phyloP scores from a whole-genome alignment of 1,140 invertebrate species.

The Drosophila kikkawai region DNA sequence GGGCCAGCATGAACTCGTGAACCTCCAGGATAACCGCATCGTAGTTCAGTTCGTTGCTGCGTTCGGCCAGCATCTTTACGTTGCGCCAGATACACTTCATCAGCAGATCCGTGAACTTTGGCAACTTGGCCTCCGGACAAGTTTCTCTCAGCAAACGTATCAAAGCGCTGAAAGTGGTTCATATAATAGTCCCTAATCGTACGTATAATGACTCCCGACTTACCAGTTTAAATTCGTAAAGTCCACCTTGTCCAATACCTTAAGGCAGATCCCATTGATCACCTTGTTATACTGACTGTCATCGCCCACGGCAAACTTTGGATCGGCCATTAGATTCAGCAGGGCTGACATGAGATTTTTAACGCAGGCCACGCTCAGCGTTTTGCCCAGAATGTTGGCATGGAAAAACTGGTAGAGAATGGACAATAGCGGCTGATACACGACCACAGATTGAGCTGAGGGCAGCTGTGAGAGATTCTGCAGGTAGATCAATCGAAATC shows the following conservation, averaged over 20 bases:
- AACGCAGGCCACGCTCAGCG: slow-evolving; percentile 74
- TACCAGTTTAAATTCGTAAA: slow-evolving; percentile 85
- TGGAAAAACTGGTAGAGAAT: slow-evolving; percentile 95
- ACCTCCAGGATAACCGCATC: slow-evolving; percentile 91
- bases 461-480: slow-evolving; percentile 89
- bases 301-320: slow-evolving; percentile 75
- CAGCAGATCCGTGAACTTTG: slow-evolving; percentile 92
- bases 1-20: slow-evolving; percentile 91
- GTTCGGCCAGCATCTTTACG: slow-evolving; percentile 90
- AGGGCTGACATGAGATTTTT: slow-evolving; percentile 84
- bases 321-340: slow-evolving; percentile 81
- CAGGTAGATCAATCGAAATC: slow-evolving; percentile 54
- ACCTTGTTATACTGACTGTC: slow-evolving; percentile 84
- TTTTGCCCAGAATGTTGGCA: slow-evolving; percentile 89
- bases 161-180: slow-evolving; percentile 87
- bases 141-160: slow-evolving; percentile 91
- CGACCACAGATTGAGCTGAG: slow-evolving; percentile 93
- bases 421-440: slow-evolving; percentile 93
- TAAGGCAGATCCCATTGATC: slow-evolving; percentile 84
- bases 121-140: slow-evolving; percentile 87
- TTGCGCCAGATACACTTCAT: slow-evolving; percentile 96
- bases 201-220: neutral
- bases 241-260: slow-evolving; percentile 81
- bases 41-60: slow-evolving; percentile 90
- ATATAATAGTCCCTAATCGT: neutral